phyloP scores from a whole-genome alignment of 2,113 vertebrate genomes.

The crab-eating macaque (Macaca fascicularis) region DNA sequence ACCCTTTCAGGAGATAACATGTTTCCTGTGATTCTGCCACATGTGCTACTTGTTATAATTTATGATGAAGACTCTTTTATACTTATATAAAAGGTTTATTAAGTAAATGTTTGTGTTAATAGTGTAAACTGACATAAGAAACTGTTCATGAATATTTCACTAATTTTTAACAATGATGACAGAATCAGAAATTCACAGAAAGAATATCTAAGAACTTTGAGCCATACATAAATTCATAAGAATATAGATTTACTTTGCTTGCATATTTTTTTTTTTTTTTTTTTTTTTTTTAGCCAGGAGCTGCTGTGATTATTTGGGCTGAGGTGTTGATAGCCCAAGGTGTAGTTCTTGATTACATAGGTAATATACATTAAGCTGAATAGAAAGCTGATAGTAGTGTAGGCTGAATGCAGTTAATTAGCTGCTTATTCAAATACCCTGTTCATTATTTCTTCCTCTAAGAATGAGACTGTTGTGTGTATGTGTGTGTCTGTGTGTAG shows the following conservation, averaged over 20 bases:
- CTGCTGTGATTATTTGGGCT: conserved; percentile 62
- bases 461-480: background rate
- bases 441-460: conserved; percentile 35
- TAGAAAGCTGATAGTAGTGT: conserved; percentile 42
- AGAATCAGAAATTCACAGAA: conserved; percentile 29
- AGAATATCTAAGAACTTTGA: background rate
- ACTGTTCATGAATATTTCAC: background rate
- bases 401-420: conserved; percentile 60
- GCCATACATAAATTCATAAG: background rate
- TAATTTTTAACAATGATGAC: background rate
- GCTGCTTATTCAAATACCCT: conserved; percentile 52
- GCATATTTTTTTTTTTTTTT: conserved; percentile 64
- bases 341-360: conserved; percentile 59
- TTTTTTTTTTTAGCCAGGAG: conserved; percentile 59
- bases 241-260: conserved; percentile 25
- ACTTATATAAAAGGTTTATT: background rate
- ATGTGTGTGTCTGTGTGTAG: background rate
- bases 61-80: background rate
- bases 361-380: conserved; percentile 49
- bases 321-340: conserved; percentile 42
- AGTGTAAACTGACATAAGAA: background rate
- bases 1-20: background rate
- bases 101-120: background rate
- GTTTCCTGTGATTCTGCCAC: background rate
- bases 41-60: background rate